A percentile compares a stretch with the other conserved stretches of the same genome.
Evolutionary conservation across 2,888 invertebrate species (phyloP).

Genomic region (Lepidonotus clava): DNA sequence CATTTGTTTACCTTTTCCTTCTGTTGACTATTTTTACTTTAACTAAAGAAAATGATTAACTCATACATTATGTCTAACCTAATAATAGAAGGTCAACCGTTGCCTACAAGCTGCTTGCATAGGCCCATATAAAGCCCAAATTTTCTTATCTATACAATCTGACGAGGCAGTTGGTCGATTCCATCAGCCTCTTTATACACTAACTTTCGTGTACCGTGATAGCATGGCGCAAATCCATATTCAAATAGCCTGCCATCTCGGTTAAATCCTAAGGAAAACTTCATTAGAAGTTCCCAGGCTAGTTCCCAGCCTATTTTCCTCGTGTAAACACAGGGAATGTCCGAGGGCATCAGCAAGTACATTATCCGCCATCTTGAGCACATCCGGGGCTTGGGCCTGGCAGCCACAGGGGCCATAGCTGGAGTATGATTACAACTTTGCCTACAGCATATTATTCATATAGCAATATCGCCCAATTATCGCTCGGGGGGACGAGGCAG

Average conservation of each 20-base stretch:
- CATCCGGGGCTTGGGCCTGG: not conserved
- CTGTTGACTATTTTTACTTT: no score
- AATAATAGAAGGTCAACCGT: no score
- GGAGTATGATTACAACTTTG: slow-evolving; percentile 37
- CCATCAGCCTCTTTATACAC: no score
- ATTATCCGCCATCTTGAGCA: slow-evolving; percentile 28
- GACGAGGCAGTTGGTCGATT: no score
- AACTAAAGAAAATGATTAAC: no score
- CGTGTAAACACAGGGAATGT: not conserved
- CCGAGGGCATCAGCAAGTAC: not conserved
- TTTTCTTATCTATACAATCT: no score
- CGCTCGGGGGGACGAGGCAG: not conserved
- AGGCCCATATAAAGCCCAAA: no score
- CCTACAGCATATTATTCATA: slow-evolving; percentile 40
- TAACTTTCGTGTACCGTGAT: no score
- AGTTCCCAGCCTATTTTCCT: not conserved
- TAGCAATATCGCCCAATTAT: slow-evolving; percentile 48
- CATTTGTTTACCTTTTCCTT: no score
- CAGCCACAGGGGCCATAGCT: not conserved
- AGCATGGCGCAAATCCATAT: no score
- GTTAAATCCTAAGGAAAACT: not conserved
- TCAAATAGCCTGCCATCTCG: not conserved
- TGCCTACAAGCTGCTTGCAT: no score
- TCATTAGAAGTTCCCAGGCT: not conserved
- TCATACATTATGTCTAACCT: no score